These are phyloP conservation scores for Tholera decimalis DNA, from an alignment of 2,888 invertebrate genomes.

Conservation along the genomic window DNA sequence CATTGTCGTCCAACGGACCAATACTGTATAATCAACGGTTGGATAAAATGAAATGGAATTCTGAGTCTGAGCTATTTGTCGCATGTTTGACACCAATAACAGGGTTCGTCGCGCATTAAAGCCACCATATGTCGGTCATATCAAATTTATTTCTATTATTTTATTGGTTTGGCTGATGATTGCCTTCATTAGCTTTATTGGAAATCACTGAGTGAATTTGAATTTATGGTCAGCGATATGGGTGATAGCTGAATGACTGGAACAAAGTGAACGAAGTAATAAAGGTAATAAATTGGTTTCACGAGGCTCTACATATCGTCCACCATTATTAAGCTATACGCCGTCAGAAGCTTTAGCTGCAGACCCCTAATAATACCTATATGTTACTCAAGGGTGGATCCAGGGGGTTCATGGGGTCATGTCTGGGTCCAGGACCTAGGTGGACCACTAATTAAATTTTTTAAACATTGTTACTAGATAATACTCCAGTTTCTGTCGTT, in stretches of 20 bases:
- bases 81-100: conserved; percentile 91
- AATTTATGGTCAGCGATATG: conserved; percentile 89
- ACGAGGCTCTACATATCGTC: conserved; percentile 74
- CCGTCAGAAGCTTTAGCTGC: conserved; percentile 50
- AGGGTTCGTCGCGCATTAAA: conserved; percentile 89
- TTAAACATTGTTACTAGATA: no score
- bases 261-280: conserved; percentile 88
- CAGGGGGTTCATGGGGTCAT: no score
- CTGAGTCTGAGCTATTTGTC: conserved; percentile 87
- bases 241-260: conserved; percentile 87
- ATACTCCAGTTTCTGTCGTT: no score
- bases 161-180: conserved; percentile 89
- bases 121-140: conserved; percentile 91
- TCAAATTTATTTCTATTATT: conserved; percentile 92
- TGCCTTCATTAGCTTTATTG: conserved; percentile 91
- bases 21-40: conserved; percentile 90
- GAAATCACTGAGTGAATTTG: conserved; percentile 89
- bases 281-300: conserved; percentile 87
- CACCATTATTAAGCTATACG: conserved; percentile 65
- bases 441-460: no score
- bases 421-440: no score
- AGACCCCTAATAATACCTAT: conserved; percentile 36
- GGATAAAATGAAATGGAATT: conserved; percentile 88
- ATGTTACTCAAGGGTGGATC: no score
- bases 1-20: conserved; percentile 88